A percentile compares a stretch with the other conserved stretches of the same genome.
phyloP scores from a whole-genome alignment of 2,797 vertebrate genomes.

The Lagodon rhomboides region DNA sequence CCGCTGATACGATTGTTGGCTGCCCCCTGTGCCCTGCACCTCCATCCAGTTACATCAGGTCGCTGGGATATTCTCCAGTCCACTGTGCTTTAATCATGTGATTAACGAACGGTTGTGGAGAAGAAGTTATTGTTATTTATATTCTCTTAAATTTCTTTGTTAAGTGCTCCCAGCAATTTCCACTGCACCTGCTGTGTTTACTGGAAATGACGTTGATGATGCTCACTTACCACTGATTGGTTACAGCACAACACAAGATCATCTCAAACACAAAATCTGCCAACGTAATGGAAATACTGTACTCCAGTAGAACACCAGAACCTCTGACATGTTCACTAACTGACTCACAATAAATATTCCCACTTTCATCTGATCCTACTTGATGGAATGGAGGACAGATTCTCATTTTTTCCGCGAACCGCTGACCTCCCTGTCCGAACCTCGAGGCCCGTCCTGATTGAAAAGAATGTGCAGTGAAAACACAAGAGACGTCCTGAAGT shows the following conservation, averaged over 20 bases:
- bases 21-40: too few relatives aligned
- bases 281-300: background rate
- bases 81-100: background rate
- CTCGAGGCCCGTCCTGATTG: conserved; percentile 30
- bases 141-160: too few relatives aligned
- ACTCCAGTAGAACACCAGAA: background rate
- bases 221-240: background rate
- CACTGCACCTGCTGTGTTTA: too few relatives aligned
- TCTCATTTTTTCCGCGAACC: background rate
- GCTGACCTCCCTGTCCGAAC: conserved; percentile 19
- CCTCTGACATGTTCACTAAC: background rate
- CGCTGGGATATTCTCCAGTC: background rate
- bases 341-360: background rate
- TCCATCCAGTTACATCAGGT: background rate
- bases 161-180: too few relatives aligned
- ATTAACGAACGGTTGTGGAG: background rate
- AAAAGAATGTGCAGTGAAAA: conserved; percentile 69
- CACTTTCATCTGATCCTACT: background rate
- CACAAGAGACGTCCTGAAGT: conserved; percentile 35
- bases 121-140: background rate
- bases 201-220: background rate
- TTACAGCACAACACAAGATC: background rate
- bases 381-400: background rate
- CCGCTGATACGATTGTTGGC: too few relatives aligned
- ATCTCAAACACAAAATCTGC: background rate